Conservation (phyloP, 2,113 vertebrate genomes). For the Dermatemys mawii region DNA sequence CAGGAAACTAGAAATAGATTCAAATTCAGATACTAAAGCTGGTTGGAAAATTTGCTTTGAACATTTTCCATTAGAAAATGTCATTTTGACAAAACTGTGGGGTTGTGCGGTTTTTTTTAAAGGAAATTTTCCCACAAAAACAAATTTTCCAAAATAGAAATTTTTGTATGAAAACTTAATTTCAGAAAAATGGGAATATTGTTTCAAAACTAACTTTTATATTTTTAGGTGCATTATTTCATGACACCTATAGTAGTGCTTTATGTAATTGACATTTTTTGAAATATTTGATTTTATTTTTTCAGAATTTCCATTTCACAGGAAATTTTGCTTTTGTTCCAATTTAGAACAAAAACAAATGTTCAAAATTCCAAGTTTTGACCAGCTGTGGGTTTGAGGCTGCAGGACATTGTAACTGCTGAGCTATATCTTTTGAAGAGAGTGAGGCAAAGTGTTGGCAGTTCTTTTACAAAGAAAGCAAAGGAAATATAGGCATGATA, state of each 20-base stretch:
- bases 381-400: neutral
- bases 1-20: neutral
- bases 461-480: neutral
- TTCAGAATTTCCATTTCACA: neutral
- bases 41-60: neutral
- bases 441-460: neutral
- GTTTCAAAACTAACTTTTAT: neutral
- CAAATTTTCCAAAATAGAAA: neutral
- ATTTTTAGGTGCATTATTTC: neutral
- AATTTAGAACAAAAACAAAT: rapidly evolving
- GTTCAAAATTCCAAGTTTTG: neutral
- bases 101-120: too few relatives aligned
- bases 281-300: neutral
- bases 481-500: neutral
- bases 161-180: neutral
- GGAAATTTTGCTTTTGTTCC: neutral
- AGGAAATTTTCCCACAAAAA: neutral
- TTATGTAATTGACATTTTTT: neutral
- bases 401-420: neutral
- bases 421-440: neutral
- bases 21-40: neutral
- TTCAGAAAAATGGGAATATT: neutral
- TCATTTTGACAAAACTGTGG: neutral
- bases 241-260: neutral
- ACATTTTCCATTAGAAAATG: neutral